phyloP scores from a whole-genome alignment of 2,888 invertebrate genomes.

The Cantharis nigra region DNA sequence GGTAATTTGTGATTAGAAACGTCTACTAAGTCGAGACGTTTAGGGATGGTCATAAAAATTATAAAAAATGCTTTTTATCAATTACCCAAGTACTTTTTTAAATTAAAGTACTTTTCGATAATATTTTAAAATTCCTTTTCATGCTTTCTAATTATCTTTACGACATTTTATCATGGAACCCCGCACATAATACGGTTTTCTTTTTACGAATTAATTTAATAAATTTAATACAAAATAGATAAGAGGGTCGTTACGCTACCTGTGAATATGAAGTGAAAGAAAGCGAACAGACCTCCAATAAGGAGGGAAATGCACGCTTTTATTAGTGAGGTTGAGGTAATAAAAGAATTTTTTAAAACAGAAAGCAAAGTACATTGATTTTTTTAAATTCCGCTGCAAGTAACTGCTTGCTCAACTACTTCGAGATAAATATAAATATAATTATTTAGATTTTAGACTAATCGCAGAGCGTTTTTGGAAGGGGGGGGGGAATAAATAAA shows the following conservation, averaged over 20 bases:
- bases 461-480: background rate
- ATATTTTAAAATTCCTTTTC: background rate
- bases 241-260: background rate
- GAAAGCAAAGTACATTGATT: background rate
- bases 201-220: background rate
- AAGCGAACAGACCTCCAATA: background rate
- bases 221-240: background rate
- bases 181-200: background rate
- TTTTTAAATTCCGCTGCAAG: background rate
- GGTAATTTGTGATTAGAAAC: slow-evolving; percentile 17
- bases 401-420: too few species aligned
- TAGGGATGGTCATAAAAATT: slow-evolving; percentile 8
- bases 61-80: slow-evolving; percentile 4
- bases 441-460: too few species aligned
- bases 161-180: background rate
- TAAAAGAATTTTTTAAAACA: background rate
- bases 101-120: background rate
- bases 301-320: background rate
- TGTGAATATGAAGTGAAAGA: background rate
- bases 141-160: background rate
- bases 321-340: background rate
- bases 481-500: too few species aligned
- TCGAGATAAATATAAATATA: background rate
- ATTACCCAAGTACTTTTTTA: background rate
- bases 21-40: slow-evolving; percentile 9